A percentile compares a stretch with the other conserved stretches of the same genome.
Conservation (phyloP, 2,113 vertebrate species). For the Phyllostomus hastatus region DNA sequence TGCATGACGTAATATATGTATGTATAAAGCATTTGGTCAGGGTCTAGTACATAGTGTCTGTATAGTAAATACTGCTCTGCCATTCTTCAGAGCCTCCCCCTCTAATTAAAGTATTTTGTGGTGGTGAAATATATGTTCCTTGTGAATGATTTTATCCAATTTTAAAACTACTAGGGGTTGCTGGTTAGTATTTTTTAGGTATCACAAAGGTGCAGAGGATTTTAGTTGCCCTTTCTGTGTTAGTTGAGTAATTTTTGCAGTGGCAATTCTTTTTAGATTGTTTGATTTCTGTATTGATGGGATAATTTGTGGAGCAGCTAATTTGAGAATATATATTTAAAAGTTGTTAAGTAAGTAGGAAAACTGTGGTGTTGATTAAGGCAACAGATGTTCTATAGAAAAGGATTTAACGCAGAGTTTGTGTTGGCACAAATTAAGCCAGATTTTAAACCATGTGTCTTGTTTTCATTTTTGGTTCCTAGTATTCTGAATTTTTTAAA, state of each 20-base stretch:
- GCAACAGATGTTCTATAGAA: neutral
- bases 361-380: neutral
- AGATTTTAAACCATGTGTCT: neutral
- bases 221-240: neutral
- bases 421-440: neutral
- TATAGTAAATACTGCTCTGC: neutral
- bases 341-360: neutral
- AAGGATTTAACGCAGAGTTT: neutral
- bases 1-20: neutral
- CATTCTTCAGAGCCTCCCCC: neutral
- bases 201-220: neutral
- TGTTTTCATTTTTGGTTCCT: neutral
- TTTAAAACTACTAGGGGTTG: neutral
- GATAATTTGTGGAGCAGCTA: neutral
- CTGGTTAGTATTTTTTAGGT: neutral
- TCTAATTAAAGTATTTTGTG: neutral
- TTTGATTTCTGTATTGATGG: neutral
- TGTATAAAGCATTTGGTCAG: neutral
- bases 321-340: neutral
- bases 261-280: conserved; percentile 3
- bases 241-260: neutral
- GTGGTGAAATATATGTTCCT: neutral
- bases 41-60: neutral
- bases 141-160: neutral
- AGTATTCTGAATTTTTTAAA: neutral